These are phyloP conservation scores for Diabrotica virgifera DNA, from an alignment of 1,140 invertebrate genomes.

Conservation along the genomic window DNA sequence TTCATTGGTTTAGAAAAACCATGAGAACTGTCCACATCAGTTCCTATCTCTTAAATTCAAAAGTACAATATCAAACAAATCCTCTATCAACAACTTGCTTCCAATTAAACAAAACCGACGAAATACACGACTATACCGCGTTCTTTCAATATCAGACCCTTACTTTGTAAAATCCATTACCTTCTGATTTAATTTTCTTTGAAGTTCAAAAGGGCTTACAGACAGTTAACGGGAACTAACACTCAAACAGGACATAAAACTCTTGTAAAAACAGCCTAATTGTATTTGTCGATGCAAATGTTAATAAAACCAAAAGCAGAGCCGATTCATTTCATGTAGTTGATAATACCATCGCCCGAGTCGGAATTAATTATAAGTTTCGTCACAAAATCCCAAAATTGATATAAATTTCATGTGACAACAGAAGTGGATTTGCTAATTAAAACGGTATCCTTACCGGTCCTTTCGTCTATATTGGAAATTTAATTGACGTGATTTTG, in stretches of 20 bases:
- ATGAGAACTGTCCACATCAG: background rate
- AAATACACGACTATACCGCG: slow-evolving; percentile 1
- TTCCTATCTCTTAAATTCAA: background rate
- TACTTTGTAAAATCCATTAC: slow-evolving; percentile 17
- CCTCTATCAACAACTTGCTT: background rate
- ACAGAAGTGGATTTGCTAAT: background rate
- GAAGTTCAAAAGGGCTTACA: slow-evolving; percentile 12
- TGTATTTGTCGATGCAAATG: slow-evolving; percentile 17
- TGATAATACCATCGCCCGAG: background rate
- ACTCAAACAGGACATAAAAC: slow-evolving; percentile 11
- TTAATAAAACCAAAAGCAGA: slow-evolving; percentile 6
- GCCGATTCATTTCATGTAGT: background rate
- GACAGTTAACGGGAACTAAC: slow-evolving; percentile 15
- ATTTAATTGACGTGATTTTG: background rate
- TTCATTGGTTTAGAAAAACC: background rate
- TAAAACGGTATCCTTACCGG: background rate
- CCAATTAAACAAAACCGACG: slow-evolving; percentile 3
- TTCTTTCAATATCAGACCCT: slow-evolving; percentile 6
- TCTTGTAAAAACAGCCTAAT: slow-evolving; percentile 11
- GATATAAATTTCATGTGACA: background rate
- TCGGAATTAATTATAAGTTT: background rate
- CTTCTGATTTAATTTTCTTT: slow-evolving; percentile 12
- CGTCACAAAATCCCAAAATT: background rate
- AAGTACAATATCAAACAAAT: slow-evolving; percentile 6
- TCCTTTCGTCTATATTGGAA: background rate